Base-by-base conservation (phyloP, 2,797 vertebrate species). In the Ctenopoma kingsleyae region DNA sequence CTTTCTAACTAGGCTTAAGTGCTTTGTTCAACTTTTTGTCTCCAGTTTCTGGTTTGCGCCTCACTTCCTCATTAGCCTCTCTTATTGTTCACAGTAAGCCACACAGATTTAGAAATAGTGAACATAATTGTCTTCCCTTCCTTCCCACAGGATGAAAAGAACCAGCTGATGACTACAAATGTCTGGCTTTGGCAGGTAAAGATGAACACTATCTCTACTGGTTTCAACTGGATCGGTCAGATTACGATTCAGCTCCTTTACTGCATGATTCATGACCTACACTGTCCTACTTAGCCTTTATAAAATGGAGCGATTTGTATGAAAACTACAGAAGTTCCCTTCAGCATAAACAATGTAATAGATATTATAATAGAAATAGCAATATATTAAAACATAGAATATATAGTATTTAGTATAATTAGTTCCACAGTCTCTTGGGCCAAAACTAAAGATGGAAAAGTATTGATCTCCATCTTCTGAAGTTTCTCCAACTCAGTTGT, bases 151-250 rank as follows among this genome's bases (percentile, higher is more conserved):
- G 95, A 96, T 46, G 95, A 95, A 83, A 96, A 96, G 90, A 96
- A 96, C 83, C 95, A 96, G 69, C 87, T 95, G 48, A 90, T 96
- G 94, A 94, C 95, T 64, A 95, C 95, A 69, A 96, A 96, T 49
- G 94, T 94, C 20, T 96, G 95, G 95, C 91, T 96, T 22, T 94
- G 95, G 75, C 94, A 96, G 94, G 95, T 96, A 81, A 68, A 76
- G 5, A 49, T n/a, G 0, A 43, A 54, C 16, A 15, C 12, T 27
- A 10, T 6, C 13, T 6, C 5, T 23, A 23, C 27, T 9, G 1
- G 59, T 64, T 47, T 35, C 4, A 3, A 46, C 6, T 22, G 8
- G 8, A 17, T 23, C 10, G 1, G 22, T 40, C 40, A 19, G 7
- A 16, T 17, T 41, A 17, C 6, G 12, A n/a, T 44, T n/a, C 17